Evolutionary conservation across 2,113 vertebrate species (phyloP).

Genomic region (Galbula dea): DNA sequence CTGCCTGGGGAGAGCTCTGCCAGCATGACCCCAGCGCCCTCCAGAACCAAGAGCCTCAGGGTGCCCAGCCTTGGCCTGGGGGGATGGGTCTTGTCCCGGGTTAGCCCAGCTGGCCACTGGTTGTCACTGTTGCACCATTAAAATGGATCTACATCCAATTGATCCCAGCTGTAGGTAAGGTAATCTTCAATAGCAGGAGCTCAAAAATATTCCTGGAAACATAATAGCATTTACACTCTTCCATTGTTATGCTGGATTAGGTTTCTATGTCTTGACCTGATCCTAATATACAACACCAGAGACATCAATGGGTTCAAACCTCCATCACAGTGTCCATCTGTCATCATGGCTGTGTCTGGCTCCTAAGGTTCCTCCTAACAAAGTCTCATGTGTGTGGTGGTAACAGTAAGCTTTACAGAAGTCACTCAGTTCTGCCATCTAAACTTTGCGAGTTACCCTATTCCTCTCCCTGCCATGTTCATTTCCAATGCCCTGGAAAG

Average conservation of each 20-base stretch:
- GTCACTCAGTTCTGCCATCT: neutral
- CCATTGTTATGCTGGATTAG: fast-evolving
- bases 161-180: neutral
- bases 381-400: fast-evolving
- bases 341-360: neutral
- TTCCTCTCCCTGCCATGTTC: neutral
- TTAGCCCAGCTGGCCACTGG: constrained; percentile 31
- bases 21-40: neutral
- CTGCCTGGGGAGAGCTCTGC: neutral
- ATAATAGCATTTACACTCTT: neutral
- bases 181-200: neutral
- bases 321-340: neutral
- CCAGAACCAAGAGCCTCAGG: neutral
- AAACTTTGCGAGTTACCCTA: neutral
- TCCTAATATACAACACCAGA: neutral
- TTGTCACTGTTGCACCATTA: constrained; percentile 51
- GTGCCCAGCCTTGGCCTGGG: neutral
- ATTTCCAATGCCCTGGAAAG: neutral
- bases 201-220: neutral
- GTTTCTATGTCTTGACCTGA: neutral
- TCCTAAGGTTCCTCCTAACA: neutral
- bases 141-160: neutral
- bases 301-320: fast-evolving
- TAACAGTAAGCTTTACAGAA: neutral
- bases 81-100: neutral